These are phyloP conservation scores for Conistra vaccinii DNA, from an alignment of 2,888 invertebrate species.

Conservation along the genomic window DNA sequence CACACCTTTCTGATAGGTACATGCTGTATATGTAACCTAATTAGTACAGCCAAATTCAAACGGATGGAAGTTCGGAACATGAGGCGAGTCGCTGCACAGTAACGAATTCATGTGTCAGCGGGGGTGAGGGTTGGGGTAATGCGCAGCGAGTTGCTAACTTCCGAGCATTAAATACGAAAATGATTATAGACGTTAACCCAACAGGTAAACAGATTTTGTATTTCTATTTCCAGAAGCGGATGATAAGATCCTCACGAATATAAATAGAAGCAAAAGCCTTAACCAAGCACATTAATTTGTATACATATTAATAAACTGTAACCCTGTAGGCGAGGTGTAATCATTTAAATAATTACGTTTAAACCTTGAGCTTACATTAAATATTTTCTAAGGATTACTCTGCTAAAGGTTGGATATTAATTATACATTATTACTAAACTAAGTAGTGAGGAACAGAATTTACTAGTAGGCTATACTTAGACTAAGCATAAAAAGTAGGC, in stretches of 20 bases:
- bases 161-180: too few relatives aligned
- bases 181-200: too few relatives aligned
- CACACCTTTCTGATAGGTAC: too few relatives aligned
- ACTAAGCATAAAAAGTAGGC: slow-evolving; percentile 14
- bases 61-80: too few relatives aligned
- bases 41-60: too few relatives aligned
- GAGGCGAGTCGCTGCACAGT: too few relatives aligned
- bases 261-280: slow-evolving; percentile 9
- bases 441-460: slow-evolving; percentile 21
- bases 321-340: slow-evolving; percentile 5
- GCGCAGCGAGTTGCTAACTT: too few relatives aligned
- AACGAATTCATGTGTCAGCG: too few relatives aligned
- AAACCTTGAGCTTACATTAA: background rate
- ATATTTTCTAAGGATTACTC: slow-evolving; percentile 33
- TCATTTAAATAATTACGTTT: slow-evolving; percentile 15
- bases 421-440: slow-evolving; percentile 39
- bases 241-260: background rate
- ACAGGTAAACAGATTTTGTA: slow-evolving; percentile 8
- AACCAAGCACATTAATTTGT: slow-evolving; percentile 19
- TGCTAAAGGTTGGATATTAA: slow-evolving; percentile 21
- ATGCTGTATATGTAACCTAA: background rate
- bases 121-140: too few relatives aligned
- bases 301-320: slow-evolving; percentile 14
- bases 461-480: slow-evolving; percentile 15
- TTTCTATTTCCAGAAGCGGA: background rate